Evolutionary conservation across 2,888 invertebrate species (phyloP).

Genomic region (Cheilosia grossa): DNA sequence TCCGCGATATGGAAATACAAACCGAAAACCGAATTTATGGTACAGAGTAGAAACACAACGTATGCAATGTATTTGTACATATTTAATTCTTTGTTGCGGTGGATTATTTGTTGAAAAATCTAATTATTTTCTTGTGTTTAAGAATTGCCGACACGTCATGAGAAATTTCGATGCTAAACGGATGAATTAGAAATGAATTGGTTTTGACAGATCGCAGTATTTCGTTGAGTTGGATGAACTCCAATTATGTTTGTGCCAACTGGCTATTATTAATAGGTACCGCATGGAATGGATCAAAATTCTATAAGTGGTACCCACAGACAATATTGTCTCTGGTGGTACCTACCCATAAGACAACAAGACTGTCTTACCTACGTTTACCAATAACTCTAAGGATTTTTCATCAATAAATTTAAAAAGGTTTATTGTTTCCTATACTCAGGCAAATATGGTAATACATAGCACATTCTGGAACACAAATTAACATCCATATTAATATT

Average conservation of each 20-base stretch:
- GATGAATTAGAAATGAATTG: conserved; percentile 36
- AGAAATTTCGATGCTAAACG: conserved; percentile 76
- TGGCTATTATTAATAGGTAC: too few relatives aligned
- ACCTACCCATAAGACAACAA: too few relatives aligned
- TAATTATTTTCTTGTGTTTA: conserved; percentile 40
- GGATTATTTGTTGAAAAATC: conserved; percentile 34
- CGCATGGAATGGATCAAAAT: too few relatives aligned
- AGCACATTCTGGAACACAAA: too few relatives aligned
- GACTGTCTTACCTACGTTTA: too few relatives aligned
- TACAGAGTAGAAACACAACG: conserved; percentile 83
- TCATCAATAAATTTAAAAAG: too few relatives aligned
- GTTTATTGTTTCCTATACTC: too few relatives aligned
- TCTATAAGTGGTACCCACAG: too few relatives aligned
- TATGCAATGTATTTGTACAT: conserved; percentile 84
- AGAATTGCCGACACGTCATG: conserved; percentile 81
- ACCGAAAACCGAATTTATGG: conserved; percentile 84
- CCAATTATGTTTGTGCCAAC: not conserved
- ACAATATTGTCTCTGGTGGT: too few relatives aligned
- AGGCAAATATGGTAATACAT: too few relatives aligned
- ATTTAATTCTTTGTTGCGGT: conserved; percentile 75
- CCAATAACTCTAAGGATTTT: too few relatives aligned
- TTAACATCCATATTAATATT: too few relatives aligned
- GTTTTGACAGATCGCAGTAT: conserved; percentile 61
- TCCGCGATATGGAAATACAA: conserved; percentile 99
- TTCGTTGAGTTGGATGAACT: conserved; percentile 41